phyloP scores from a whole-genome alignment of 2,113 vertebrate genomes.

The Upupa epops region DNA sequence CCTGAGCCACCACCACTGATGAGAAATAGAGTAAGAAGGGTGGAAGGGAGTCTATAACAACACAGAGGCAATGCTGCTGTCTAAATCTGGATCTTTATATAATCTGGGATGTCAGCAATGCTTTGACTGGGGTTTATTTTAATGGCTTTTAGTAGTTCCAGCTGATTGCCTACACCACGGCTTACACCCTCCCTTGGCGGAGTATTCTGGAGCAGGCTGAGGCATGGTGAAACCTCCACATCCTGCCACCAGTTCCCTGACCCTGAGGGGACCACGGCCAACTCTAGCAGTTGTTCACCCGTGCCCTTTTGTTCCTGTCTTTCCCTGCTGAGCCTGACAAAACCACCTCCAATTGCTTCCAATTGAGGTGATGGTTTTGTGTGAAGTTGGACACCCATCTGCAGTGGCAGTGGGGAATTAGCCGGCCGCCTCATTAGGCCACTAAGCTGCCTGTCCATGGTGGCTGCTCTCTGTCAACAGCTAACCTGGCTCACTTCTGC shows the following conservation, averaged over 20 bases:
- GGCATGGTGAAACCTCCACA: neutral
- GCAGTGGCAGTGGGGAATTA: rapidly evolving
- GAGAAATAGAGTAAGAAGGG: constrained; percentile 33
- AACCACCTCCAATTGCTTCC: constrained; percentile 19
- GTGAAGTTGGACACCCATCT: rapidly evolving
- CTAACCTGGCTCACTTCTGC: neutral
- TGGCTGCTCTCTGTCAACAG: neutral
- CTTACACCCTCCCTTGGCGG: neutral
- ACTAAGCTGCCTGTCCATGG: neutral
- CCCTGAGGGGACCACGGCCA: rapidly evolving
- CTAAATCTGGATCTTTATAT: neutral
- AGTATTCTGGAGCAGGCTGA: rapidly evolving
- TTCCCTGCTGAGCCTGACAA: neutral
- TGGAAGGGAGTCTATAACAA: constrained; percentile 23
- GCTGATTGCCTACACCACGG: rapidly evolving
- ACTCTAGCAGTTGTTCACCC: rapidly evolving
- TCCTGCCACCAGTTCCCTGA: neutral
- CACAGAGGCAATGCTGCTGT: neutral
- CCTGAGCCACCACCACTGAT: neutral
- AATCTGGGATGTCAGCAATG: neutral
- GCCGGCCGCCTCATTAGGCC: rapidly evolving
- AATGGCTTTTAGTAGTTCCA: neutral
- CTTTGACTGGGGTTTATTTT: constrained; percentile 8
- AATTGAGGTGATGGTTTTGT: neutral
- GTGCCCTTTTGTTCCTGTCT: neutral